phyloP scores from a whole-genome alignment of 2,797 vertebrate genomes.

The Gymnodraco acuticeps region DNA sequence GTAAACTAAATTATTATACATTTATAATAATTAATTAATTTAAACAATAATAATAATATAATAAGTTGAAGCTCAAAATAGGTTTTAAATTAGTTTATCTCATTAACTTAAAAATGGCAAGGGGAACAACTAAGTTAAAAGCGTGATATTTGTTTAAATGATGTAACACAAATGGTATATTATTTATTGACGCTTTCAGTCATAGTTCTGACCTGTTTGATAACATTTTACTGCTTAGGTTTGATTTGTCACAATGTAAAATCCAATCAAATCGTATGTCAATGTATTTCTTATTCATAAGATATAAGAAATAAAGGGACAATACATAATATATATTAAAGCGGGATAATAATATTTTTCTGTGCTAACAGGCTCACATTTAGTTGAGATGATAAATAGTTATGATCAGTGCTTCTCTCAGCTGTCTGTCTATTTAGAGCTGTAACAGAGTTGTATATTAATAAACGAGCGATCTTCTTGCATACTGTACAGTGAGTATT shows the following conservation, averaged over 20 bases:
- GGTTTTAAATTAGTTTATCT: neutral
- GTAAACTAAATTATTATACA: no score
- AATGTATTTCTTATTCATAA: neutral
- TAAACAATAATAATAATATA: no score
- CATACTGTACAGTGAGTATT: conserved; percentile 42
- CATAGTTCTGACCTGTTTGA: neutral
- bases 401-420: conserved; percentile 19
- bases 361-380: conserved; percentile 13
- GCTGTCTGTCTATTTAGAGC: conserved; percentile 56
- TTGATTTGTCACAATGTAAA: no score
- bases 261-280: neutral
- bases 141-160: neutral
- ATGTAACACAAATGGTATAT: neutral
- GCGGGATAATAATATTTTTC: neutral
- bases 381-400: conserved; percentile 53
- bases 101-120: neutral
- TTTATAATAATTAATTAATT: neutral
- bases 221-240: neutral
- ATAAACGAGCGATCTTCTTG: conserved; percentile 36
- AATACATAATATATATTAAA: neutral
- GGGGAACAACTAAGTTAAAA: no score
- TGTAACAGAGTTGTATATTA: conserved; percentile 38
- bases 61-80: neutral
- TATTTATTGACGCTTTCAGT: neutral
- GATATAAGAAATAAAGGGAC: neutral